These are phyloP conservation scores for Dynastes maya DNA, from an alignment of 2,888 invertebrate genomes.

Conservation along the genomic window DNA sequence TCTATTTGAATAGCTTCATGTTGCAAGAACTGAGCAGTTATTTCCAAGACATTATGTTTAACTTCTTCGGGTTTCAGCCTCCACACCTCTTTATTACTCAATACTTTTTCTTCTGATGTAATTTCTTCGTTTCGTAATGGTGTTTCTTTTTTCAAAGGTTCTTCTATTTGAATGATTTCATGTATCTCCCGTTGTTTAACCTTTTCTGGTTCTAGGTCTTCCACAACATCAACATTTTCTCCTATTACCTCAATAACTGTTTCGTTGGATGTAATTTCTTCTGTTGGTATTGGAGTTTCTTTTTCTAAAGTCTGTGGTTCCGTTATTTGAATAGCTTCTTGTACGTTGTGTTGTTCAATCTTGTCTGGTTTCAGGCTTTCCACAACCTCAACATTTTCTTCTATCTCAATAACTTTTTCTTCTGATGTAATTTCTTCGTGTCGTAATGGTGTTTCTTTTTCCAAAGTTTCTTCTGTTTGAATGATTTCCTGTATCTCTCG, in stretches of 20 bases:
- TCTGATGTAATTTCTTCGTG: neutral
- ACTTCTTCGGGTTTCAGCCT: neutral
- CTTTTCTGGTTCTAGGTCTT: too few species aligned
- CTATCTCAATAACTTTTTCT: neutral
- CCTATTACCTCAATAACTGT: too few species aligned
- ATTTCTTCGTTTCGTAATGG: neutral
- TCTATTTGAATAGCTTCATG: neutral
- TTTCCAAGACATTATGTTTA: neutral
- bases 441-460: neutral
- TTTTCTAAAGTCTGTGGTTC: too few species aligned
- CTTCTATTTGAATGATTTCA: too few species aligned
- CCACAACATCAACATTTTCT: too few species aligned
- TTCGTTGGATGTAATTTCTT: neutral
- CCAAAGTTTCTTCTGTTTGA: neutral
- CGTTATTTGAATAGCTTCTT: too few species aligned
- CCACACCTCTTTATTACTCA: neutral
- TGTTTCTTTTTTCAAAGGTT: neutral
- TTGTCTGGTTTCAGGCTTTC: too few species aligned
- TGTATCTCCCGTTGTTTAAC: too few species aligned
- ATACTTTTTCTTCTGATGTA: neutral
- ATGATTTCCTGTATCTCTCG: too few species aligned
- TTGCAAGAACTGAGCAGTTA: neutral
- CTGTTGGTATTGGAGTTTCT: neutral
- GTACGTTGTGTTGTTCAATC: too few species aligned
- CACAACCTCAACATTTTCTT: too few species aligned